Percentiles rank a stretch among this genome's conserved stretches.
These are phyloP conservation scores for Molanna angustata DNA, from an alignment of 2,888 invertebrate genomes.

Conservation along the genomic window DNA sequence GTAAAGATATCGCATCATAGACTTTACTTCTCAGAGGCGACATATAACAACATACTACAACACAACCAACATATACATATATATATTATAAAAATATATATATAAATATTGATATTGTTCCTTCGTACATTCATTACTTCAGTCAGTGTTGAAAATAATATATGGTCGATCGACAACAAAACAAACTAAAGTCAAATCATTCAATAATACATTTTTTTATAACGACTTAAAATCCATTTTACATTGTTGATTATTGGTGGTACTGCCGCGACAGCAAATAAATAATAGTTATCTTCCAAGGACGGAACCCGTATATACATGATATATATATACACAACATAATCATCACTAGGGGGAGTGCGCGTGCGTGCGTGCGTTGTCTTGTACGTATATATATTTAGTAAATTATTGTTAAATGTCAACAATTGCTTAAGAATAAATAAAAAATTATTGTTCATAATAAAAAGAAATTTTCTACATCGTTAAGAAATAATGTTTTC, in stretches of 20 bases:
- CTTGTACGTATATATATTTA: constrained; percentile 5
- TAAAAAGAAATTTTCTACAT: constrained; percentile 22
- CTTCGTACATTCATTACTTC: constrained; percentile 28
- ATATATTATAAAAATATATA: too few relatives aligned
- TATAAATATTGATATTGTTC: constrained; percentile 27
- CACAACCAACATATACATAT: too few relatives aligned
- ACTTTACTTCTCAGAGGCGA: constrained; percentile 33
- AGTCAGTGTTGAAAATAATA: constrained; percentile 24
- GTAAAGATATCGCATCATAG: constrained; percentile 34
- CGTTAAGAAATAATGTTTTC: constrained; percentile 21
- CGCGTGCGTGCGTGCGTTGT: too few relatives aligned
- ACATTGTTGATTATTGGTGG: constrained; percentile 12
- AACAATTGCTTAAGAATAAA: constrained; percentile 4
- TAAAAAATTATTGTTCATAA: constrained; percentile 10
- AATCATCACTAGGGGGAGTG: too few relatives aligned
- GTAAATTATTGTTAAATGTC: constrained; percentile 27
- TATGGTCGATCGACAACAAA: constrained; percentile 6
- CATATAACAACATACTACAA: constrained; percentile 23
- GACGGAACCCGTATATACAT: too few relatives aligned
- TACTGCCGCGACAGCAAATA: neutral
- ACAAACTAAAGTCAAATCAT: too few relatives aligned
- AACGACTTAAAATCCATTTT: constrained; percentile 11
- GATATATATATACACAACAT: too few relatives aligned
- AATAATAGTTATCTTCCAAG: constrained; percentile 4
- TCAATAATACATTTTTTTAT: too few relatives aligned